These are phyloP conservation scores for Hemicentrotus pulcherrimus DNA, from an alignment of 35 echinoderm and acorn worm genomes.

Conservation along the genomic window DNA sequence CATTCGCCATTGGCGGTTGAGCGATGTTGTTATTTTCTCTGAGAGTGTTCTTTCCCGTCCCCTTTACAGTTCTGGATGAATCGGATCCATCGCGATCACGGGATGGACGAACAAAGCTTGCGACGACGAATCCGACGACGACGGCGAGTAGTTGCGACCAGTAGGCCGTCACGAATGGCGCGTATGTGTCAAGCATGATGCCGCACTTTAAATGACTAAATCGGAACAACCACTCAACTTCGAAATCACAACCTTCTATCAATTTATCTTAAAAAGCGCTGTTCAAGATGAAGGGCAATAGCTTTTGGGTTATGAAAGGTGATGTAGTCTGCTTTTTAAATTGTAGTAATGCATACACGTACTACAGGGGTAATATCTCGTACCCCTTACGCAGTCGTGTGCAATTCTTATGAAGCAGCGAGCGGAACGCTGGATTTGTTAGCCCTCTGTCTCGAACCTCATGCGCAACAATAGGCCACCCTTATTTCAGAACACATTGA, in stretches of 20 bases:
- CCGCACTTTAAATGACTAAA: background rate
- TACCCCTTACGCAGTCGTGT: background rate
- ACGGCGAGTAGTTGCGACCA: slow-evolving; percentile 28
- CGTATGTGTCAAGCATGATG: slow-evolving; percentile 27
- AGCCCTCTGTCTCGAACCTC: background rate
- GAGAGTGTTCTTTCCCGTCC: background rate
- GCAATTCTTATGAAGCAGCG: background rate
- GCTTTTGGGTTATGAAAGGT: too few relatives aligned
- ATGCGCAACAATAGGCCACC: background rate
- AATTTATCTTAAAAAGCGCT: background rate
- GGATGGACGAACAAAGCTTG: background rate
- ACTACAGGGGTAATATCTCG: background rate
- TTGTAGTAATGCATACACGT: background rate
- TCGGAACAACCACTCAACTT: background rate
- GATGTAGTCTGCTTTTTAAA: background rate
- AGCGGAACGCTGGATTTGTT: background rate
- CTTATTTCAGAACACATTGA: background rate
- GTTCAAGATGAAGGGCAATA: too few relatives aligned
- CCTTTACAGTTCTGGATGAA: background rate
- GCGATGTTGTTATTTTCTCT: background rate
- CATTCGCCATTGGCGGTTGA: background rate
- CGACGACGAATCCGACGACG: slow-evolving; percentile 2
- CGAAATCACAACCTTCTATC: background rate
- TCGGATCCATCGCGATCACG: background rate
- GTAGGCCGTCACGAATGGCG: slow-evolving; percentile 1